Evolutionary conservation across 1,140 invertebrate genomes (phyloP), one percentile per base, ranked within the genome.

Genomic region (Archivesica marissinica): DNA sequence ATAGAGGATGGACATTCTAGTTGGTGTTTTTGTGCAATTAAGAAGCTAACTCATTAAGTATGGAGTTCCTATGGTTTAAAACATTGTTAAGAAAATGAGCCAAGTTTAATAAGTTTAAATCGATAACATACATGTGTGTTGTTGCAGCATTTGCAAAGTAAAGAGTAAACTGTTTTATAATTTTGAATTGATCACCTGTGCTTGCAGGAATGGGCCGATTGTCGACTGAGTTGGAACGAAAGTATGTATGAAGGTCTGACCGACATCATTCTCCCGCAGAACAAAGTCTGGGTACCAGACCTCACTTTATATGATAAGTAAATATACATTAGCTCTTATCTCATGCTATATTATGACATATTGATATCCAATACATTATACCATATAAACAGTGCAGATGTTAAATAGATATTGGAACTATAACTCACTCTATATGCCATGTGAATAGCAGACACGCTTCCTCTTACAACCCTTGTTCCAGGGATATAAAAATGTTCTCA

Each of bases 291-390:
- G 95, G 89, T 94, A 1, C 95, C 95, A 0, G 95, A 95, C 79
- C 94, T 95, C 76, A 95, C 95, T 1, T 89, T 95, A 4, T 95
- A 95, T 88, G 95, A 95, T 89, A 95, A 94, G 95, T 95, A 96
- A 23, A 41, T 76, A 50, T 85, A 94, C 41, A 84, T 95, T 15
- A 82, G 47, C 11, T 95, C 95, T 95, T 92, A 95, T 88, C 92
- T 94, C 6, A 81, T 83, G n/a, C 91, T 95, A 33, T 95, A 93
- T 89, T 92, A 89, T n/a, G 92, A 91, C n/a, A 87, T 95, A n/a
- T n/a, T n/a, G n/a, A n/a, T 13, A 90, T 89, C 50, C 92, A 91
- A 23, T 90, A 95, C n/a, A 89, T 94, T 2, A 86, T 95, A 11
- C 95, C 95, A 1, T 94, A 93, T n/a, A n/a, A n/a, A n/a, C n/a